Base-by-base conservation (phyloP, 2,113 vertebrate species). In the Corapipo altera region DNA sequence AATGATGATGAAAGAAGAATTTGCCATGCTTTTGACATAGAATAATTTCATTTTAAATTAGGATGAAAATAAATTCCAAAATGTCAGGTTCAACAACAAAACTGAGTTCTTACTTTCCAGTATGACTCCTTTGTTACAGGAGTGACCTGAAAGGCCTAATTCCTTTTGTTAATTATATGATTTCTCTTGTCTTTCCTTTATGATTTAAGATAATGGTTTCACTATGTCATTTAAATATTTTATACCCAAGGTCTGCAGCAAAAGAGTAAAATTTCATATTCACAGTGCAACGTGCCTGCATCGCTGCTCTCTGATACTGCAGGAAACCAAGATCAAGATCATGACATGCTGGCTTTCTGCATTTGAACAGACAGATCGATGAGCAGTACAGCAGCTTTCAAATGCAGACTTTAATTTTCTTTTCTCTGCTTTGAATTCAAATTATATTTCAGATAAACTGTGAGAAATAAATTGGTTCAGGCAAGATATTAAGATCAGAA, bases 401-500 rank as follows among this genome's bases (percentile, higher is more conserved):
- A 64, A 89, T 73, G 48, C 37, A 95, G 91, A 52, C 79, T 76
- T 55, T 26, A 16, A 5, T 58, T 71, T 52, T 85, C n/a, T 83
- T 88, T 85, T 82, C 57, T 79, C 32, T 82, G 48, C 62, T 81
- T 83, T 83, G 73, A 95, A 89, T 97, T 86, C 90, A 91, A 91
- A 93, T 86, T 65, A 19, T 66, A 75, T 91, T 83, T 95, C 76
- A 95, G 83, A 87, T 91, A 95, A 97, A 94, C 66, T 71, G 32
- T 54, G 49, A 95, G 79, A 89, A 93, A 79, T 89, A 87, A 94
- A 95, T 93, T 92, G 75, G 65, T 89, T 95, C 93, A 80, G 65
- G 90, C 62, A 95, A 93, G 88, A 92, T 95, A 91, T 81, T 83
- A 93, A 96, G 91, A 80, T 95, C 93, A 95, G 51, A 94, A 93